Conservation (phyloP, 2,888 invertebrate genomes). For the Coelopa pilipes region DNA sequence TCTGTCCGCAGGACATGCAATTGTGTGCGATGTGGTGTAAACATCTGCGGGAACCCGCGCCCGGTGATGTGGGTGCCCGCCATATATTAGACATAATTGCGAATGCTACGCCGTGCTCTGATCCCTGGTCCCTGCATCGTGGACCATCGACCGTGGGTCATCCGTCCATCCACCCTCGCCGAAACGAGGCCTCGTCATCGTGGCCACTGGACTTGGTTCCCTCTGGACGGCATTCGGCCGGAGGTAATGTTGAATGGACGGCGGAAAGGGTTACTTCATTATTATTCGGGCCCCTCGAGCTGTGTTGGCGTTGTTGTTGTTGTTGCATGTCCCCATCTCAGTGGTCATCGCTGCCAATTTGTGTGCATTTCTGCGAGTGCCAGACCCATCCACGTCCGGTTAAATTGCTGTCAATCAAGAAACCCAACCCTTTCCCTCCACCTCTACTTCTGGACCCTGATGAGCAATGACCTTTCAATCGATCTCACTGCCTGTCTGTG, state of each 20-base stretch:
- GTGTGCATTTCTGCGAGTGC: conserved; percentile 48
- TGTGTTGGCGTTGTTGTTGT: not conserved
- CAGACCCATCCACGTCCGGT: not conserved
- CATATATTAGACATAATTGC: conserved; percentile 10
- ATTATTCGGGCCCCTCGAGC: conserved; percentile 25
- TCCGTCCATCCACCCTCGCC: no score
- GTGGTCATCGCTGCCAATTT: conserved; percentile 53
- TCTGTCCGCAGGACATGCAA: conserved; percentile 27
- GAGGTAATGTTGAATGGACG: conserved; percentile 27
- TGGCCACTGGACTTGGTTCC: no score
- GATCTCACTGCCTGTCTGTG: no score
- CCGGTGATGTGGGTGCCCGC: conserved; percentile 20
- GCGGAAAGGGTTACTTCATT: conserved; percentile 34
- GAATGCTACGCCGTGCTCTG: conserved; percentile 36
- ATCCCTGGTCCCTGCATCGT: conserved; percentile 28
- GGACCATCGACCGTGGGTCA: not conserved
- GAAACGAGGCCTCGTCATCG: no score
- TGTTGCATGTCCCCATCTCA: conserved; percentile 43
- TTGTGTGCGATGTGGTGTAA: conserved; percentile 15
- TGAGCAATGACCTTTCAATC: conserved; percentile 33
- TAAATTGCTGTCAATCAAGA: conserved; percentile 34
- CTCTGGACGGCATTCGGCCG: not conserved
- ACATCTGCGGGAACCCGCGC: conserved; percentile 25
- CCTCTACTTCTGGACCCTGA: conserved; percentile 1
- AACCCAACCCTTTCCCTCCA: conserved; percentile 2